These are phyloP conservation scores for Cecropterus lyciades DNA, from an alignment of 1,140 invertebrate genomes.

Conservation along the genomic window DNA sequence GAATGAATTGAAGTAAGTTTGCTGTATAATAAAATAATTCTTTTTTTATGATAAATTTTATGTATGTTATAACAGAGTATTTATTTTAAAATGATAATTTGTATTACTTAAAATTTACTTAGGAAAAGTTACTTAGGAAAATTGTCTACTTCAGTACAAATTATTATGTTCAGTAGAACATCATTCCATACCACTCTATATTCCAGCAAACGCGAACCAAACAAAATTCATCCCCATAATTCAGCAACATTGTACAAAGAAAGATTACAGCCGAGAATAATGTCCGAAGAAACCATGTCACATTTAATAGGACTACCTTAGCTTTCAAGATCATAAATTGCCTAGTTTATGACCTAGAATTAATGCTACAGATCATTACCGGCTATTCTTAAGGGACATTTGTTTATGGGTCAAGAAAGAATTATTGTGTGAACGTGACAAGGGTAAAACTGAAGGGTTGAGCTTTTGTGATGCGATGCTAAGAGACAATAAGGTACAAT, in stretches of 20 bases:
- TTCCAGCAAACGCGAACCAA: too few species aligned
- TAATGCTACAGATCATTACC: slow-evolving; percentile 76
- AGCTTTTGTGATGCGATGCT: slow-evolving; percentile 40
- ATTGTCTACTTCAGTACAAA: too few species aligned
- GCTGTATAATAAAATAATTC: too few species aligned
- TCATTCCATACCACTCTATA: too few species aligned
- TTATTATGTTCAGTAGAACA: too few species aligned
- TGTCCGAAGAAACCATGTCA: slow-evolving; percentile 68
- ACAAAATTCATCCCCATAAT: slow-evolving; percentile 66
- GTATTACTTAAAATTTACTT: too few species aligned
- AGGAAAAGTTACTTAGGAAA: too few species aligned
- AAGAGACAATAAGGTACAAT: slow-evolving; percentile 28
- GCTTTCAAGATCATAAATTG: slow-evolving; percentile 65
- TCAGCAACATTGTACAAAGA: slow-evolving; percentile 69
- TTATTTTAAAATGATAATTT: too few species aligned
- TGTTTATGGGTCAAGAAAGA: slow-evolving; percentile 80
- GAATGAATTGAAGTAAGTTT: too few species aligned
- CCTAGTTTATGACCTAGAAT: slow-evolving; percentile 79
- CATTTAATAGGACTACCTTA: slow-evolving; percentile 75
- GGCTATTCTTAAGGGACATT: slow-evolving; percentile 73
- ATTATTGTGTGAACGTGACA: slow-evolving; percentile 68
- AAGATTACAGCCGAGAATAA: slow-evolving; percentile 49
- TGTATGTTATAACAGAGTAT: too few species aligned
- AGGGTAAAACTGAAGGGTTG: slow-evolving; percentile 54
- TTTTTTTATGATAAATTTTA: too few species aligned